phyloP scores from a whole-genome alignment of 2,113 vertebrate genomes.

The Passer montanus region DNA sequence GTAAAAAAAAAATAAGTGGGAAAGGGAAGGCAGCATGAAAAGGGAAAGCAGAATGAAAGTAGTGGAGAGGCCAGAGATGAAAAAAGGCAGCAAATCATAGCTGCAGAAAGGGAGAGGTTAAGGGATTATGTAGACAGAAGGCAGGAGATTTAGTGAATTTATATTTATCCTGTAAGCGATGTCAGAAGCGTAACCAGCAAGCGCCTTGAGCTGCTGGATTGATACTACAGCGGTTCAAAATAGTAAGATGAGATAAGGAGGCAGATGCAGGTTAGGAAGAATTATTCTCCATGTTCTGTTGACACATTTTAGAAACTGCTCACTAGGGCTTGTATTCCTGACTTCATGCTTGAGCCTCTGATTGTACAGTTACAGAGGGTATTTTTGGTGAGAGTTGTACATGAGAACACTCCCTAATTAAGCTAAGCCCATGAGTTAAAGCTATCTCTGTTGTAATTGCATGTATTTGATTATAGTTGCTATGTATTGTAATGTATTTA shows the following conservation, averaged over 20 bases:
- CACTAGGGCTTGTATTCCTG: background rate
- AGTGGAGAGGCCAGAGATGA: background rate
- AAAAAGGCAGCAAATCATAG: background rate
- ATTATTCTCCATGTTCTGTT: background rate
- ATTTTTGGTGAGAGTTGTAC: background rate
- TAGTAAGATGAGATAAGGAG: background rate
- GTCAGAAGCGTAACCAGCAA: conserved; percentile 21
- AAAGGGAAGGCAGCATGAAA: background rate
- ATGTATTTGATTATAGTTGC: background rate
- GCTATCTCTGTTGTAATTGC: background rate
- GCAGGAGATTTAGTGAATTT: conserved; percentile 68
- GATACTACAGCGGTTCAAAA: background rate
- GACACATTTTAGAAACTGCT: background rate
- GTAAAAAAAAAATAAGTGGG: background rate
- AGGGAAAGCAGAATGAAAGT: background rate
- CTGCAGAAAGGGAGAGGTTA: conserved; percentile 7
- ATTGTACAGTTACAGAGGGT: background rate
- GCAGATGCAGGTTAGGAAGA: background rate
- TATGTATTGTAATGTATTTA: background rate
- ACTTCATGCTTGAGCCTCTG: background rate
- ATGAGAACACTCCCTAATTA: background rate
- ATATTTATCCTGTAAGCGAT: conserved; percentile 62
- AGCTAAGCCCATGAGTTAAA: background rate
- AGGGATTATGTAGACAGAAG: conserved; percentile 22
- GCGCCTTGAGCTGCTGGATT: background rate